phyloP scores from a whole-genome alignment of 2,113 vertebrate species.

The Pogonocichla stellata region DNA sequence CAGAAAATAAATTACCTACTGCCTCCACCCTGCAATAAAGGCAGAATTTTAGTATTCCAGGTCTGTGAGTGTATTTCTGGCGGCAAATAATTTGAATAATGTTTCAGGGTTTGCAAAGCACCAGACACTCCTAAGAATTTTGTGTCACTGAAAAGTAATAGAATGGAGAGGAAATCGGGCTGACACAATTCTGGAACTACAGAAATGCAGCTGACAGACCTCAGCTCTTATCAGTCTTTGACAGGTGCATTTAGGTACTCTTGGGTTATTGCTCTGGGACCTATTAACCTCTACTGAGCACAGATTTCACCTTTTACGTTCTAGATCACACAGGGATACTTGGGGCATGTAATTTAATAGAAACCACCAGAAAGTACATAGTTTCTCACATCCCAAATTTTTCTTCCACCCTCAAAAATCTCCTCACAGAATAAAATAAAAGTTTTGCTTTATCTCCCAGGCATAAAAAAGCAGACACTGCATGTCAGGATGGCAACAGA shows the following conservation, averaged over 20 bases:
- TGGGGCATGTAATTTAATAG: not conserved
- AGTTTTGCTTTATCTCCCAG: not conserved
- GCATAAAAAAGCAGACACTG: not conserved
- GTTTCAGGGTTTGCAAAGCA: not conserved
- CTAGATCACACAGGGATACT: not conserved
- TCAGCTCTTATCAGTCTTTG: not conserved
- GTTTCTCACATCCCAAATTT: not conserved
- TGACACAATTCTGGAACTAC: not conserved
- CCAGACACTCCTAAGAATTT: not conserved
- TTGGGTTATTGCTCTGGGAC: not conserved
- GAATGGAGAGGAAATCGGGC: slow-evolving; percentile 25
- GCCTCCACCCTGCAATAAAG: not conserved
- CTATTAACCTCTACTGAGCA: not conserved
- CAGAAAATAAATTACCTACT: not conserved
- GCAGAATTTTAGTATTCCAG: not conserved
- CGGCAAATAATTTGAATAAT: not conserved
- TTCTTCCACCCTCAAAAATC: not conserved
- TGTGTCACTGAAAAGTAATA: not conserved
- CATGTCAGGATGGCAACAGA: not conserved
- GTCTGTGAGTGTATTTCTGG: not conserved
- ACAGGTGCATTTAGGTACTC: slow-evolving; percentile 1
- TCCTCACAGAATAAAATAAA: not conserved
- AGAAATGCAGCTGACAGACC: slow-evolving; percentile 19
- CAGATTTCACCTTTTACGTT: not conserved
- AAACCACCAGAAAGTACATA: not conserved